Percentiles rank a stretch among this genome's conserved stretches.
Conservation (phyloP, 2,888 invertebrate species). For the Morpho achilles region DNA sequence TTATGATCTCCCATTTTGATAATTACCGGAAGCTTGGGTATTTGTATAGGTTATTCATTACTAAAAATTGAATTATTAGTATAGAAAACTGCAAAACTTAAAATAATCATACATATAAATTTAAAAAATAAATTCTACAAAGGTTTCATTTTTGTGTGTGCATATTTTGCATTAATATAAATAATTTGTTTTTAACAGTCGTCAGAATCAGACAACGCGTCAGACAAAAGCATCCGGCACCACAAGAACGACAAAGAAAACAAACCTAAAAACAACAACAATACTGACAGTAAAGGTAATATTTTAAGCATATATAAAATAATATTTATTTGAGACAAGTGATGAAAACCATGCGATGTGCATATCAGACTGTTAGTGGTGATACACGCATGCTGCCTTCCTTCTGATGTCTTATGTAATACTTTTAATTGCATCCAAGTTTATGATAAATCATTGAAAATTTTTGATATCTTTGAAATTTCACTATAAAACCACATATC, state of each 20-base stretch:
- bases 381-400: conserved; percentile 67
- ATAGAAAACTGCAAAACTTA: no score
- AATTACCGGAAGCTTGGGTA: no score
- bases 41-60: no score
- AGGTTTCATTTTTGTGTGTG: no score
- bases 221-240: conserved; percentile 61
- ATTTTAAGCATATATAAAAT: background rate
- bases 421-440: background rate
- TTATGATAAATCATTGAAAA: background rate
- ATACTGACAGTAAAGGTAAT: conserved; percentile 59
- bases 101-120: no score
- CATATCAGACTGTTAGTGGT: conserved; percentile 47
- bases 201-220: conserved; percentile 68
- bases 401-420: conserved; percentile 43
- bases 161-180: no score
- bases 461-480: no score
- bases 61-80: no score
- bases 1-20: no score
- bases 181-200: conserved; percentile 44
- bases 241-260: conserved; percentile 70
- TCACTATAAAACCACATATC: no score
- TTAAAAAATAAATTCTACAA: no score
- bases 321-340: conserved; percentile 22
- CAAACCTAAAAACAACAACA: conserved; percentile 68
- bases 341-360: conserved; percentile 61